phyloP scores from a whole-genome alignment of 2,797 vertebrate species.

The Notolabrus celidotus region DNA sequence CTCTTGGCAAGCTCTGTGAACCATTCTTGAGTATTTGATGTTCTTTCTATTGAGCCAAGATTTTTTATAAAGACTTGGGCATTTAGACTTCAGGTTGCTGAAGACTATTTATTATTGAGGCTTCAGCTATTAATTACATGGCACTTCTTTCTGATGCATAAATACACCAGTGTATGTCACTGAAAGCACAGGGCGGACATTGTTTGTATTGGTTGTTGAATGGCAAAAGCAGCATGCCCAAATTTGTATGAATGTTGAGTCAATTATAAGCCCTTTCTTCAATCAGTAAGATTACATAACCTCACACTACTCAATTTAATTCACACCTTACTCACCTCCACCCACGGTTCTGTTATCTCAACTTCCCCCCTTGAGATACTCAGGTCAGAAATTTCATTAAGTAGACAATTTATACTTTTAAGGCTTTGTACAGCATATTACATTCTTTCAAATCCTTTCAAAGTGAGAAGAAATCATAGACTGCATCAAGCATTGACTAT shows the following conservation, averaged over 20 bases:
- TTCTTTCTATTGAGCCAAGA: slow-evolving; percentile 28
- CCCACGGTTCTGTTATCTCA: neutral
- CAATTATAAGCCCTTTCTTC: slow-evolving; percentile 24
- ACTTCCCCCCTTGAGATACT: slow-evolving; percentile 8
- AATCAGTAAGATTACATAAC: slow-evolving; percentile 8
- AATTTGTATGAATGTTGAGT: slow-evolving; percentile 10
- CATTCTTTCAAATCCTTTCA: neutral
- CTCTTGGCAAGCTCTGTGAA: slow-evolving; percentile 15
- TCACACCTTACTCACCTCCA: slow-evolving; percentile 26
- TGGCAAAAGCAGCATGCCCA: neutral
- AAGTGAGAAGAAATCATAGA: too few relatives aligned
- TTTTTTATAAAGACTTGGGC: slow-evolving; percentile 13
- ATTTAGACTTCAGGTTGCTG: neutral
- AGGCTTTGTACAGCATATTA: neutral
- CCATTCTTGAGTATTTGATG: slow-evolving; percentile 8
- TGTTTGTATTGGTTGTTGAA: slow-evolving; percentile 15
- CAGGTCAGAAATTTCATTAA: neutral
- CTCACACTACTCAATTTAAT: slow-evolving; percentile 17
- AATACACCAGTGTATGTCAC: neutral
- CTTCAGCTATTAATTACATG: slow-evolving; percentile 3
- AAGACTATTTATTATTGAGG: too few relatives aligned
- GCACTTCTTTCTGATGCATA: neutral
- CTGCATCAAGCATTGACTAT: too few relatives aligned
- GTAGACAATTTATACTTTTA: neutral
- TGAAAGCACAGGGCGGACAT: slow-evolving; percentile 4